These are phyloP conservation scores for Microcebus murinus DNA, from an alignment of 2,113 vertebrate genomes.

Conservation along the genomic window DNA sequence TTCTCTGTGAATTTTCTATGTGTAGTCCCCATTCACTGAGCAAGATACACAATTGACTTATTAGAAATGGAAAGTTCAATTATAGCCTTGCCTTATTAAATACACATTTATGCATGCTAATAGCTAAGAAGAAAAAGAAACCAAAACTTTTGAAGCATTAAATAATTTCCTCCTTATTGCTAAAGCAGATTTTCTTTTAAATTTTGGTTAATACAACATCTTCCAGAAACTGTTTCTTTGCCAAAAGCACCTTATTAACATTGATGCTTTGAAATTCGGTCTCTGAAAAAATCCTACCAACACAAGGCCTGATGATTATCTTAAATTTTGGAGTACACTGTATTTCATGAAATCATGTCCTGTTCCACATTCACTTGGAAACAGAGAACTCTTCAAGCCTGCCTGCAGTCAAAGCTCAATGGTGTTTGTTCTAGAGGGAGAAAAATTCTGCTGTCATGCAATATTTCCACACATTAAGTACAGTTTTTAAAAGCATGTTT, in stretches of 20 bases:
- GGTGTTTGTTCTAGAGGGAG: not conserved
- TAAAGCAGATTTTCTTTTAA: conserved; percentile 64
- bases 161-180: conserved; percentile 31
- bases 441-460: not conserved
- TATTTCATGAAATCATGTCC: not conserved
- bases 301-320: not conserved
- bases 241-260: conserved; percentile 40
- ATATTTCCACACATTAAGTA: conserved; percentile 31
- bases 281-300: not conserved
- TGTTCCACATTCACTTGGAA: not conserved
- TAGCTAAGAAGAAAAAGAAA: not conserved
- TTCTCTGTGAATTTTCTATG: not conserved
- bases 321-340: not conserved
- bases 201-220: conserved; percentile 54
- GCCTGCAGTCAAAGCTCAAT: not conserved
- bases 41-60: conserved; percentile 40
- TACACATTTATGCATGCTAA: not conserved
- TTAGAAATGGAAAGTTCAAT: conserved; percentile 30
- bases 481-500: conserved; percentile 51
- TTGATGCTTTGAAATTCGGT: conserved; percentile 26
- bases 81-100: not conserved
- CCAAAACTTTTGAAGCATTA: conserved; percentile 40
- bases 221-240: conserved; percentile 56
- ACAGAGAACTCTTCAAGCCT: not conserved
- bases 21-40: not conserved